Evolutionary conservation across 1,140 invertebrate species (phyloP).

Genomic region (Pseudomyrmex sp.): DNA sequence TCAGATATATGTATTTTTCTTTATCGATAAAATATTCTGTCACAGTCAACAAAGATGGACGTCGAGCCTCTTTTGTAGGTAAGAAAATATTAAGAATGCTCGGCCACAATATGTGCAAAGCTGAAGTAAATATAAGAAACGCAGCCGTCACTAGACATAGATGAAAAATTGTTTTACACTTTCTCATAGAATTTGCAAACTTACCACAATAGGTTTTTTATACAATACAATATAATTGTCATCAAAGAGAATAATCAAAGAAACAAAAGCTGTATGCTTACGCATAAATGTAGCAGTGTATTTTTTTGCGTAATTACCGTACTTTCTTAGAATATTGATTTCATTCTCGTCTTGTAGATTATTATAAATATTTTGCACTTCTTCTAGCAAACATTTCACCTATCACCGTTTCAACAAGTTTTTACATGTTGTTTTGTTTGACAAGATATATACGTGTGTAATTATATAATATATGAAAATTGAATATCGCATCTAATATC

Average conservation of each 20-base stretch:
- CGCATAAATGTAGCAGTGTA: neutral
- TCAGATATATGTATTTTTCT: neutral
- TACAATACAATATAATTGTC: too few relatives aligned
- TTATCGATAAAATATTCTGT: neutral
- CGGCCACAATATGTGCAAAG: neutral
- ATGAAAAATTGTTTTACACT: neutral
- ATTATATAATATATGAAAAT: too few relatives aligned
- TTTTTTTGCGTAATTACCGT: neutral
- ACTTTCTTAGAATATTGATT: neutral
- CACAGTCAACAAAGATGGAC: too few relatives aligned
- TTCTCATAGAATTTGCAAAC: neutral
- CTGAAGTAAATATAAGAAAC: too few relatives aligned
- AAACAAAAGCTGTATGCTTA: neutral
- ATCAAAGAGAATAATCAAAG: too few relatives aligned
- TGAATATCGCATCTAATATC: too few relatives aligned
- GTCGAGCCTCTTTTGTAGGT: neutral
- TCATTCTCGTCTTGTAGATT: slow-evolving; percentile 2
- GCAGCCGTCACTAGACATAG: neutral
- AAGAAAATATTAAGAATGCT: neutral
- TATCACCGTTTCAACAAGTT: neutral
- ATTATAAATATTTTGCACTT: neutral
- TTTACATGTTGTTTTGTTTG: too few relatives aligned
- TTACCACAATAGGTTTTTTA: too few relatives aligned
- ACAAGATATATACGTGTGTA: too few relatives aligned
- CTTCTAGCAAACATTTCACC: neutral